Conservation (phyloP, 2,888 invertebrate genomes). For the Pristionchus maxplancki region DNA sequence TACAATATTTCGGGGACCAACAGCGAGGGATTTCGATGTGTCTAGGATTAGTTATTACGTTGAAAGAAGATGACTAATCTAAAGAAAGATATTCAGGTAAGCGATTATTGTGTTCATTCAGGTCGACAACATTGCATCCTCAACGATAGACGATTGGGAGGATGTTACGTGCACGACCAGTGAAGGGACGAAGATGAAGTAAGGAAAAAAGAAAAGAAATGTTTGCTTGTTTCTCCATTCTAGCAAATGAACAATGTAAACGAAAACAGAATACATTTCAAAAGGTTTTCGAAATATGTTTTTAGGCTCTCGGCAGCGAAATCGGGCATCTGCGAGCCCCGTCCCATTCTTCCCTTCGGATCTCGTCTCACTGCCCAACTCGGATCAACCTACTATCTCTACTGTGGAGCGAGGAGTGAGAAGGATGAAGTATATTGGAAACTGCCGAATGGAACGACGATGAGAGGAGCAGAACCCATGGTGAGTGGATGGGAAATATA, state of each 20-base stretch:
- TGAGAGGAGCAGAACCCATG: slow-evolving; percentile 39
- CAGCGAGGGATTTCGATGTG: neutral
- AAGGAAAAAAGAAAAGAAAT: too few species aligned
- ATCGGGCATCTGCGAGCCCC: slow-evolving; percentile 11
- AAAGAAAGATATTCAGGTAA: too few species aligned
- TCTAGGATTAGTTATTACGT: neutral
- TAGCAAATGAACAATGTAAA: too few species aligned
- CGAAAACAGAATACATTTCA: too few species aligned
- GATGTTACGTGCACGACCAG: neutral
- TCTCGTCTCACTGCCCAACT: slow-evolving; percentile 28
- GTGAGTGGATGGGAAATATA: too few species aligned
- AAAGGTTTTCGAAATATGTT: too few species aligned
- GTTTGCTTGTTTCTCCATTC: neutral
- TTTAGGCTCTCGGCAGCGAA: slow-evolving; percentile 31
- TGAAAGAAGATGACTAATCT: neutral
- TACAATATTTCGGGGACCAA: neutral
- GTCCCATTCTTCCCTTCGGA: slow-evolving; percentile 45
- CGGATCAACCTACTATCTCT: slow-evolving; percentile 48
- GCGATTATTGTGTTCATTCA: neutral
- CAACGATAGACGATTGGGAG: slow-evolving; percentile 50
- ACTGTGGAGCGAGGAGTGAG: slow-evolving; percentile 49
- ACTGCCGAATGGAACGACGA: slow-evolving; percentile 47
- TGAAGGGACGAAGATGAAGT: slow-evolving; percentile 16
- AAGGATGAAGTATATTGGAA: slow-evolving; percentile 46
- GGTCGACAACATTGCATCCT: slow-evolving; percentile 48